Evolutionary conservation across 2,797 vertebrate genomes (phyloP), one percentile per base, ranked within the genome.

Genomic region (Amblyraja radiata): DNA sequence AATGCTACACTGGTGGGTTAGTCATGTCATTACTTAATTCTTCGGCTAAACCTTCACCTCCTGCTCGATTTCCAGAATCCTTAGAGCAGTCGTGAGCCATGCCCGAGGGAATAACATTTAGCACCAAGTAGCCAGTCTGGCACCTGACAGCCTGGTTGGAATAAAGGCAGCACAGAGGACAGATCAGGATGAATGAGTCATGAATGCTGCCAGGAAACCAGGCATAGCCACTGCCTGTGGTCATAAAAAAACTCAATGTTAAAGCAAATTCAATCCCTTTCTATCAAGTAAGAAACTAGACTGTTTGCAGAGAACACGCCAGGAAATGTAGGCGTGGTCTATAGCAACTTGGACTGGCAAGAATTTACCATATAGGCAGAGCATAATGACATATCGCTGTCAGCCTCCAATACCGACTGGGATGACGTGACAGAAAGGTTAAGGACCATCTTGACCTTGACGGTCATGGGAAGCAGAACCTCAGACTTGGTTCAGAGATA

Each of bases 81-180:
- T 86, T 54, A 63, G 6, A 63, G 58, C 58, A 86, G 28, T 63
- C 13, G 32, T 86, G 77, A 78, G 77, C n/a, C 77, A 78, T 78
- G 77, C 32, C 77, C 13, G 11, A 78, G 77, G 77, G 77, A 16
- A 78, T 36, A 78, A 14, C 3, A 2, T 11, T 78, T 78, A 14
- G 10, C 32, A 78, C n/a, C 58, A 61, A 65, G 28, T n/a, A 65
- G 6, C 58, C 83, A 65, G 58, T 65, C n/a, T 32, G 58, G 54
- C 23, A 84, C 81, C 81, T 84, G 54, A 84, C 58, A 84, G 54
- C 23, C 46, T 84, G 46, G 14, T 84, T 63, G 54, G 81, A 61
- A 63, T 84, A 63, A 84, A 84, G 81, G 32, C 77, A 78, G 77
- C 77, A 78, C 77, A 78, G 54, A 84, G 58, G 25, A 84, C 54